These are phyloP conservation scores for Tetheella fluctuosa DNA, from an alignment of 2,888 invertebrate genomes.

Conservation along the genomic window DNA sequence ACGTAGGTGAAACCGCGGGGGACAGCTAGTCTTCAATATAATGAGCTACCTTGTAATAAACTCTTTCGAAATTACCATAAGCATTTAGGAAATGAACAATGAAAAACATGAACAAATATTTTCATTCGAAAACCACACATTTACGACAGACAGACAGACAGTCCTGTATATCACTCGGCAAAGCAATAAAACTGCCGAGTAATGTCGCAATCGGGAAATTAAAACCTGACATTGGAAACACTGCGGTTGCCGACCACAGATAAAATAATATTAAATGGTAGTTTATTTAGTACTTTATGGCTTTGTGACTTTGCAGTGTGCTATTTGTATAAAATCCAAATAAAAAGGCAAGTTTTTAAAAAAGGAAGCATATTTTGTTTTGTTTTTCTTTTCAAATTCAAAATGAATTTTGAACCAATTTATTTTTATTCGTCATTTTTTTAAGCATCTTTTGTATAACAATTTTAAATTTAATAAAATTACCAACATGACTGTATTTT, in stretches of 20 bases:
- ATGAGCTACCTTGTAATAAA: no score
- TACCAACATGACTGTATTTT: no score
- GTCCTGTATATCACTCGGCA: slow-evolving; percentile 16
- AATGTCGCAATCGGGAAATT: slow-evolving; percentile 21
- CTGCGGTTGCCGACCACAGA: not conserved
- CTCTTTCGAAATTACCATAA: not conserved
- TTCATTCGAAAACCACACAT: slow-evolving; percentile 6
- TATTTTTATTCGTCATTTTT: no score
- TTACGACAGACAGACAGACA: slow-evolving; percentile 16
- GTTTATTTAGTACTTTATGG: not conserved
- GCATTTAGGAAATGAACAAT: not conserved
- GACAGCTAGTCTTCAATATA: no score
- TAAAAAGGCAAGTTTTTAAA: not conserved
- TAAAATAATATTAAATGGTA: not conserved
- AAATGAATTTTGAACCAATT: no score
- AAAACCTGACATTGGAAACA: slow-evolving; percentile 14
- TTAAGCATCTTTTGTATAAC: no score
- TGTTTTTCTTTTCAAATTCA: no score
- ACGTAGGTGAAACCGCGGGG: no score
- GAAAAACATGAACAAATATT: not conserved
- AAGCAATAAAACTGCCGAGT: slow-evolving; percentile 19
- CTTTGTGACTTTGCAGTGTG: not conserved
- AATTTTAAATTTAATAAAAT: no score
- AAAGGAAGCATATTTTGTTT: no score
- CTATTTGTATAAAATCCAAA: not conserved